Percentiles rank a stretch among this genome's conserved stretches.
These are phyloP conservation scores for Mandrillus leucophaeus DNA, from an alignment of 2,113 vertebrate species.

Conservation along the genomic window DNA sequence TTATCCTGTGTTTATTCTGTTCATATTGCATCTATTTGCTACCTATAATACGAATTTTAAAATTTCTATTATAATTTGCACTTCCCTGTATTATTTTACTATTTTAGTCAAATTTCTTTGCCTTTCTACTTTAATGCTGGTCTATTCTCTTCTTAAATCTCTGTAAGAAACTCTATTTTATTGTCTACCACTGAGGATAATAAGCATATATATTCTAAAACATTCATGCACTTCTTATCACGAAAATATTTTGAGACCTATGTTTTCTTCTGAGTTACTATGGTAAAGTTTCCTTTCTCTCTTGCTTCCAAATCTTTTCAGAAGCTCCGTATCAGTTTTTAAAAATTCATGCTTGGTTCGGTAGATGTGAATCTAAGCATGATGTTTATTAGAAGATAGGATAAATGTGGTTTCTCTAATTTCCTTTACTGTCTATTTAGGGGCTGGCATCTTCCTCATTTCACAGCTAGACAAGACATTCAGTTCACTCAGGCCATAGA, in stretches of 20 bases:
- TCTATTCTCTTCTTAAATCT: background rate
- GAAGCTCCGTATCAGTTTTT: background rate
- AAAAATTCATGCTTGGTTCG: background rate
- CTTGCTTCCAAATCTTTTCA: background rate
- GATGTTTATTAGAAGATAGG: background rate
- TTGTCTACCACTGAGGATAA: background rate
- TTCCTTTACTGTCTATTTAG: background rate
- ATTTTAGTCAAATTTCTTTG: background rate
- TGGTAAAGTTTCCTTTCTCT: background rate
- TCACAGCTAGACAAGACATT: background rate
- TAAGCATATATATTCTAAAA: slow-evolving; percentile 6
- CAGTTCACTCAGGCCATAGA: background rate
- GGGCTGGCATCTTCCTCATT: background rate
- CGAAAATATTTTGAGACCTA: background rate
- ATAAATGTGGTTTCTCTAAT: background rate
- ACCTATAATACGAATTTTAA: background rate
- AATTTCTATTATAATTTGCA: background rate
- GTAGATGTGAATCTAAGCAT: background rate
- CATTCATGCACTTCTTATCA: background rate
- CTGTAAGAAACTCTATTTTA: background rate
- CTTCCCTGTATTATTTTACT: background rate
- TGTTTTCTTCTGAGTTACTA: background rate
- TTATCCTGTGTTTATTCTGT: background rate
- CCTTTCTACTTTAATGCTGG: background rate
- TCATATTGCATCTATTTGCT: background rate